Evolutionary conservation across 2,797 vertebrate genomes (phyloP), one percentile per base, ranked within the genome.

Genomic region (Allobates femoralis): DNA sequence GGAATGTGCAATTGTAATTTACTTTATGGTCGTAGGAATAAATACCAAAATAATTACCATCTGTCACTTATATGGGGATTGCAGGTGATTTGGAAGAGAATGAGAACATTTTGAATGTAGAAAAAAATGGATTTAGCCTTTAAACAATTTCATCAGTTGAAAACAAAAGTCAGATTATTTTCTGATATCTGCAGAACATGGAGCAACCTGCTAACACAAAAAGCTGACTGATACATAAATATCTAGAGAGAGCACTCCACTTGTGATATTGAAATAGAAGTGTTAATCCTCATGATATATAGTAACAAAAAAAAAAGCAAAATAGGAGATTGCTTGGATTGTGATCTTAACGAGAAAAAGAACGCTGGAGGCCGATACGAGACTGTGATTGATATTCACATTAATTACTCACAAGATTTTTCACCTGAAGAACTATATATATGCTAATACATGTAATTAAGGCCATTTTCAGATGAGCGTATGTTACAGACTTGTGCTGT

Each of bases 281-380:
- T 74, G 69, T 41, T 83, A 83, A 83, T 74, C 69, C 55, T 46
- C 51, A 28, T 16, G 34, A 83, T 60, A 60, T 74, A 60, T 12
- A 82, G 67, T 56, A 55, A 71, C 67, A 83, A 34, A 83, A 75
- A 74, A n/a, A n/a, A 81, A 74, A 30, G 66, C 34, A 73, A 83
- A 34, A 74, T 30, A 74, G 53, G 8, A 74, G 81, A 82, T 74
- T 50, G 67, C 71, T 26, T 41, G 46, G 67, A 71, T 69, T 82
- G 80, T 51, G 64, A 34, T 81, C 79, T 69, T 55, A 73, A 82
- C 34, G 8, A 53, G 21, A 67, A 53, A 23, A 66, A 53, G 28
- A 55, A 41, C 66, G 2, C 71, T 18, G 16, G 67, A 58, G 67
- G 51, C 16, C 11, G 53, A 83, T 56, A 56, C 3, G 53, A 18